Evolutionary conservation across 2,888 invertebrate species (phyloP).

Genomic region (Taenaris catops): DNA sequence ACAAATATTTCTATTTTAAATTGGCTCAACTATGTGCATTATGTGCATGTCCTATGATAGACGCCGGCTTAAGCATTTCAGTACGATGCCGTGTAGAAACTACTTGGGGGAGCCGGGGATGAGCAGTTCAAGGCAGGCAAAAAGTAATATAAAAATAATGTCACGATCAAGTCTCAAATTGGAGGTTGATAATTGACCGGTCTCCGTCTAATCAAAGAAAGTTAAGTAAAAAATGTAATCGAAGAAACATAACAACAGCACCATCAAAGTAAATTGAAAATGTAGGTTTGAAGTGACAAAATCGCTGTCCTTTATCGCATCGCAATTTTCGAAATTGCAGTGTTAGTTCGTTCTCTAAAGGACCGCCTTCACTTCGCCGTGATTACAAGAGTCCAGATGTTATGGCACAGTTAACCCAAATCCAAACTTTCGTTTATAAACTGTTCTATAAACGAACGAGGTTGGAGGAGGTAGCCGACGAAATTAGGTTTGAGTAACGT

Average conservation of each 20-base stretch:
- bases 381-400: slow-evolving; percentile 43
- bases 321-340: slow-evolving; percentile 63
- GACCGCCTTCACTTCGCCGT: slow-evolving; percentile 40
- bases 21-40: no score
- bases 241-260: slow-evolving; percentile 5
- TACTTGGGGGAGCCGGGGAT: no score
- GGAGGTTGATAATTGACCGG: no score
- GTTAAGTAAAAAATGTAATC: no score
- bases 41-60: no score
- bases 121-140: no score
- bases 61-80: no score
- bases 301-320: slow-evolving; percentile 37
- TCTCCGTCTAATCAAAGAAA: no score
- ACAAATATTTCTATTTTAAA: no score
- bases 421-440: slow-evolving; percentile 37
- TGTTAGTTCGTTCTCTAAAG: slow-evolving; percentile 23
- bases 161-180: no score
- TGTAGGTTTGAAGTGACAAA: slow-evolving; percentile 19
- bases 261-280: slow-evolving; percentile 14
- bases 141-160: no score
- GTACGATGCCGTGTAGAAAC: no score
- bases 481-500: slow-evolving; percentile 8
- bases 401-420: slow-evolving; percentile 53
- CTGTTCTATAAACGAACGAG: slow-evolving; percentile 20
- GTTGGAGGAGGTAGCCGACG: slow-evolving; percentile 6